Conservation (phyloP, 1,140 invertebrate species). For the Heliconius congener region DNA sequence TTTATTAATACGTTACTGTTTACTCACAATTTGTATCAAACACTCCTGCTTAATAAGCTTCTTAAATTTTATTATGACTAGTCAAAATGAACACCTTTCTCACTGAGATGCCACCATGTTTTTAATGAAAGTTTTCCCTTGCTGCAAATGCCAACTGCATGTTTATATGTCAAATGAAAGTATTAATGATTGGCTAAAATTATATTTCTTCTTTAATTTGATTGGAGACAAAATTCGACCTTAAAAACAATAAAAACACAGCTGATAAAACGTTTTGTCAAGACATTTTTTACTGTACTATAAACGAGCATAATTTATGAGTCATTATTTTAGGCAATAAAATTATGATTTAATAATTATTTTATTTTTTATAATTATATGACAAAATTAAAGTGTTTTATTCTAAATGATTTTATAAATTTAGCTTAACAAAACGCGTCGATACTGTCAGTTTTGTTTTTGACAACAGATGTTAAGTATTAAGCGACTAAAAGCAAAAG, state of each 20-base stretch:
- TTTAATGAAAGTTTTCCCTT: constrained; percentile 56
- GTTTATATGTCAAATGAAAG: constrained; percentile 21
- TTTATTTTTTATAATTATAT: background rate
- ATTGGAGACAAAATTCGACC: constrained; percentile 9
- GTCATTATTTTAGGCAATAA: background rate
- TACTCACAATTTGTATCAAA: constrained; percentile 78
- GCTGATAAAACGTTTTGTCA: constrained; percentile 5
- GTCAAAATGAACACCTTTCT: constrained; percentile 68
- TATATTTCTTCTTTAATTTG: background rate
- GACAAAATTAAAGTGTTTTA: background rate
- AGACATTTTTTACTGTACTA: background rate
- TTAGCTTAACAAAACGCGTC: constrained; percentile 5
- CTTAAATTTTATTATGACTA: constrained; percentile 69
- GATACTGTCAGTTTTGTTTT: constrained; percentile 6
- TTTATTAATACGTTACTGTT: constrained; percentile 22
- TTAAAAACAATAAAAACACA: background rate
- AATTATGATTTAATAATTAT: background rate
- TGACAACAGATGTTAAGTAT: constrained; percentile 3
- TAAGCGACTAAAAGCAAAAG: constrained; percentile 17
- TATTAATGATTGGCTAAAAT: constrained; percentile 1
- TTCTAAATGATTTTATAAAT: background rate
- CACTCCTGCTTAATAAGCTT: constrained; percentile 79
- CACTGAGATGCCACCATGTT: constrained; percentile 78
- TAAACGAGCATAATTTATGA: background rate
- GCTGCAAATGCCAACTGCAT: constrained; percentile 22